These are phyloP conservation scores for Pandion haliaetus DNA, from an alignment of 2,113 vertebrate species.

Conservation along the genomic window DNA sequence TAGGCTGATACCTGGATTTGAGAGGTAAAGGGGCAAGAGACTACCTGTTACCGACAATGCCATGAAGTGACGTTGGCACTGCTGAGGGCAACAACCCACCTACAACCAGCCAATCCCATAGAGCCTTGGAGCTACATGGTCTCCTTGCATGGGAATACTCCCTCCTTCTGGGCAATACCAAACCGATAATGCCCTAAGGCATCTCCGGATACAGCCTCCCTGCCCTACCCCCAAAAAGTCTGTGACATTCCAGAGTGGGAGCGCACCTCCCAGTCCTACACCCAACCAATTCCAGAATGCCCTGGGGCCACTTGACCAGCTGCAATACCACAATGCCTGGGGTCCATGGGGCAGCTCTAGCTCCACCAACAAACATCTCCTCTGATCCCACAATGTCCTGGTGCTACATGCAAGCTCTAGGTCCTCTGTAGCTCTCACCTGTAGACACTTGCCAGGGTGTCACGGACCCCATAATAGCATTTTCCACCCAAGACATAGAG, in stretches of 20 bases:
- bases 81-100: not conserved
- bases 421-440: conserved; percentile 73
- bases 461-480: conserved; percentile 79
- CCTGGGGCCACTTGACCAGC: not conserved
- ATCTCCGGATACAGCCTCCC: not conserved
- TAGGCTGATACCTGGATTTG: conserved; percentile 71
- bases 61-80: not conserved
- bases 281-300: not conserved
- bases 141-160: not conserved
- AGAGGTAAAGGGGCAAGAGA: not conserved
- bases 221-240: not conserved
- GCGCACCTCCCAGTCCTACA: not conserved
- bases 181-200: not conserved
- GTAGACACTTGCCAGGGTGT: conserved; percentile 85
- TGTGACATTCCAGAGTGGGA: not conserved
- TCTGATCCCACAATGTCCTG: not conserved
- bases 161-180: not conserved
- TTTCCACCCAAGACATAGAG: conserved; percentile 88
- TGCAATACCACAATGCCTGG: not conserved
- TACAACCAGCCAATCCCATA: not conserved
- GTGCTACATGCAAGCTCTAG: not conserved
- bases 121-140: not conserved
- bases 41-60: not conserved
- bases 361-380: not conserved
- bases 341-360: not conserved